Evolutionary conservation across 2,113 vertebrate species (phyloP), one percentile per base, ranked within the genome.

Genomic region (Picathartes gymnocephalus): DNA sequence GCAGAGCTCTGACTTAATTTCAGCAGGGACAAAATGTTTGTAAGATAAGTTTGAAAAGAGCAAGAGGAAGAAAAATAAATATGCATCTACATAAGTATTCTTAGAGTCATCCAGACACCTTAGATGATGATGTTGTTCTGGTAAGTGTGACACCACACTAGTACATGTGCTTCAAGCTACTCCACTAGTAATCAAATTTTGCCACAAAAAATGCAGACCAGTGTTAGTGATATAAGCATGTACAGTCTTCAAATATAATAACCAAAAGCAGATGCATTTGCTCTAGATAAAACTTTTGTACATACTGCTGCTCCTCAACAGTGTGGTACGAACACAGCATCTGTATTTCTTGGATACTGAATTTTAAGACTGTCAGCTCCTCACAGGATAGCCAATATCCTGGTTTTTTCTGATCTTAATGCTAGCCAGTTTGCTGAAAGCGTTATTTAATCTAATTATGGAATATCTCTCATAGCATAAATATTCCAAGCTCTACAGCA

Each of bases 381-480:
- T 70, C 35, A 19, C n/a, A 81, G 80, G 57, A 83, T 25, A 79
- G 89, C 62, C n/a, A 83, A 45, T 30, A 79, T 60, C 33, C 56
- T 74, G 35, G 35, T 88, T 80, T 91, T 78, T 92, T 84, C 58
- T 92, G 44, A 70, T 74, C 50, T 72, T 86, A 71, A 82, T 40
- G 39, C 61, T 74, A 66, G 54, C 39, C 90, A 86, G 72, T 81
- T 71, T 76, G 79, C 74, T 11, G 3, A 76, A 93, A 85, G 60
- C 33, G 31, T 81, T 91, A 86, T 81, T 95, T 93, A 79, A 94
- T 77, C 78, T 94, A 77, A 91, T 87, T 91, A 86, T 60, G 47
- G 92, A 94, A 90, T 85, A 72, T 30, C 50, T 91, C 92, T 96
- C 85, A 74, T 78, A 93, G 86, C 39, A 82, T 33, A 95, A 88